Base-by-base conservation (phyloP, 2,888 invertebrate genomes). In the Lepas anatifera region DNA sequence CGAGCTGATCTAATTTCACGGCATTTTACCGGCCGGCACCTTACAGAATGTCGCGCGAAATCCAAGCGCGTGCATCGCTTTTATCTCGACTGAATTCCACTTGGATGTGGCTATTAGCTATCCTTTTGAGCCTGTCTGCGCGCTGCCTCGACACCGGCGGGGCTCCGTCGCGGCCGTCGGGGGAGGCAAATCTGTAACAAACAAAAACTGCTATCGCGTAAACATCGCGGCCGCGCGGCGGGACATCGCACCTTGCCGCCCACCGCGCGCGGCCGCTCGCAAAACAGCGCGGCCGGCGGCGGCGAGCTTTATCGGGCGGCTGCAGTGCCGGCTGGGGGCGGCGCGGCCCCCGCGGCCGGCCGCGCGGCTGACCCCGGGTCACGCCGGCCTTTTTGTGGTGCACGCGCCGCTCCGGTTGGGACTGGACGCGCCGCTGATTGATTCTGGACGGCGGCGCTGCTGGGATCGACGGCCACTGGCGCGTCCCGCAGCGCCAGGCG, bases 1-100 rank as follows among this genome's bases (percentile, higher is more conserved):
- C 41, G 58, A 32, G 58, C 32, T 58, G n/a, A 58, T 58, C 58
- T 58, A 58, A 58, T 58, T 58, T 58, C 58, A 58, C 58, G 58
- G 25, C n/a, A 27, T 58, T 58, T 58, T 32, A 58, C 32, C 58
- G 27, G 58, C n/a, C 32, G n/a, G 32, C 32, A 8, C 41, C 11
- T n/a, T 10, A 3, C 32, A 3, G 58, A 27, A 13, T 58, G 58
- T 16, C 18, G 41, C 58, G 18, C 32, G 32, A 58, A 58, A 58
- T 58, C 58, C 29, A 18, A 29, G 32, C 58, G 58, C 58, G 58
- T 58, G 58, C 58, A 58, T 32, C 32, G 58, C 58, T 18, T 58
- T 58, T 58, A 58, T 58, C 58, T 32, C 58, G 32, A 16, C 22
- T 58, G 58, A 58, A 58, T 58, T 58, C 58, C 58, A 58, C 32